These are phyloP conservation scores for Andrena haemorrhoa DNA, from an alignment of 2,888 invertebrate genomes.

Conservation along the genomic window DNA sequence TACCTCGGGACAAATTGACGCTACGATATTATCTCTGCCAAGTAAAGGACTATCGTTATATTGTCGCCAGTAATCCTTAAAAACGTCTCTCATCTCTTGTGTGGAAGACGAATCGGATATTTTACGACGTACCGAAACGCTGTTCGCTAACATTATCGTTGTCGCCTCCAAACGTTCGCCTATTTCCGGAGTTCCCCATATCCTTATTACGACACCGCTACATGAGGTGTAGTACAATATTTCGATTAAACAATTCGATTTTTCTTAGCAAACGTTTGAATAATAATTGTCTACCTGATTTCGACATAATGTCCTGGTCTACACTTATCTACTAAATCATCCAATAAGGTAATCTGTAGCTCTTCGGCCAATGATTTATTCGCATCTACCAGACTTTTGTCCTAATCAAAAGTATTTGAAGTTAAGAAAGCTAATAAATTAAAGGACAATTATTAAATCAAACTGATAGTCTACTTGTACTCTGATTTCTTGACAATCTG, in stretches of 20 bases:
- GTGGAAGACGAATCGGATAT: slow-evolving; percentile 77
- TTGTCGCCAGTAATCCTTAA: slow-evolving; percentile 90
- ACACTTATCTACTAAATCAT: slow-evolving; percentile 94
- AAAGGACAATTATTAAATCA: background rate
- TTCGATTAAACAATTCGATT: background rate
- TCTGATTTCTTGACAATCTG: slow-evolving; percentile 94
- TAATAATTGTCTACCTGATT: slow-evolving; percentile 88
- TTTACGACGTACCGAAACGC: slow-evolving; percentile 78
- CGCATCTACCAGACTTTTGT: slow-evolving; percentile 44
- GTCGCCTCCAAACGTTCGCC: slow-evolving; percentile 89
- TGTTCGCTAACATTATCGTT: slow-evolving; percentile 81
- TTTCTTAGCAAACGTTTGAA: background rate
- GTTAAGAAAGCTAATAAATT: background rate
- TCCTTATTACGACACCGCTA: slow-evolving; percentile 91
- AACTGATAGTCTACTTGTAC: slow-evolving; percentile 87
- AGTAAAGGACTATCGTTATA: slow-evolving; percentile 88
- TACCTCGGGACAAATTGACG: slow-evolving; percentile 94
- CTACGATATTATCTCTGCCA: slow-evolving; percentile 92
- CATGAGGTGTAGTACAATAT: slow-evolving; percentile 13
- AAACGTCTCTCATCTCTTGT: slow-evolving; percentile 89
- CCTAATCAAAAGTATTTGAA: slow-evolving; percentile 45
- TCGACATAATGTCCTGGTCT: slow-evolving; percentile 96
- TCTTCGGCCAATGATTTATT: slow-evolving; percentile 66
- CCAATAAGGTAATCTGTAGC: slow-evolving; percentile 82
- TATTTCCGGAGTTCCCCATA: slow-evolving; percentile 89